phyloP scores from a whole-genome alignment of 1,140 invertebrate species.

The Saccostrea echinata region DNA sequence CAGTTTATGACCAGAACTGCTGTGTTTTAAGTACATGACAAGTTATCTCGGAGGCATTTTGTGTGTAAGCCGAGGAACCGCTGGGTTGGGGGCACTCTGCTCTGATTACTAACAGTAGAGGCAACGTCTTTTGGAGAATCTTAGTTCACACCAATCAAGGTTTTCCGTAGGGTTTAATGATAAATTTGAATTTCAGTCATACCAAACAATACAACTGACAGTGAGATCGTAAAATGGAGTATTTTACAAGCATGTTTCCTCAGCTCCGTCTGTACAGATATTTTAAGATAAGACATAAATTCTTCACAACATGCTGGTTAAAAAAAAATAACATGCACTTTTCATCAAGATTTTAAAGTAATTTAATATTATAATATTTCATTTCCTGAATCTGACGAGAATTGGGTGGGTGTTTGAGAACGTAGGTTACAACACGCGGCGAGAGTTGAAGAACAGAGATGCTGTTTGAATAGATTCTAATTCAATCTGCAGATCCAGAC shows the following conservation, averaged over 20 bases:
- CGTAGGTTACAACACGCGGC: too few relatives aligned
- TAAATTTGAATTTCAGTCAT: neutral
- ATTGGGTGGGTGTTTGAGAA: neutral
- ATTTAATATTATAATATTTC: too few relatives aligned
- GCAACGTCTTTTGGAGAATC: neutral
- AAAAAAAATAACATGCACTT: neutral
- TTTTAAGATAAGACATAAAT: neutral
- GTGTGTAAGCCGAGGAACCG: neutral
- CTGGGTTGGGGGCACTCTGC: neutral
- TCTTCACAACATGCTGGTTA: neutral
- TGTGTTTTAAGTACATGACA: neutral
- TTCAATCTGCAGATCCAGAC: neutral
- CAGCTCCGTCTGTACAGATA: neutral
- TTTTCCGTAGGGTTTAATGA: neutral
- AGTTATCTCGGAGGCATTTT: neutral
- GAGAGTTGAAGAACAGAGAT: neutral
- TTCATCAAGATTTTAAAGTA: neutral
- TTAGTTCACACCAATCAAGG: neutral
- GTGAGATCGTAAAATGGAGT: neutral
- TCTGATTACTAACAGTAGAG: neutral
- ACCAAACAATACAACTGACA: conserved; percentile 4
- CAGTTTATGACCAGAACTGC: neutral
- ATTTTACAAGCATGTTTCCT: neutral
- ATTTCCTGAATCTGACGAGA: neutral
- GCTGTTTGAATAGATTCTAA: neutral